A percentile compares a stretch with the other conserved stretches of the same genome.
phyloP scores from a whole-genome alignment of 2,797 vertebrate genomes.

The Hapalemur alaotrensis region DNA sequence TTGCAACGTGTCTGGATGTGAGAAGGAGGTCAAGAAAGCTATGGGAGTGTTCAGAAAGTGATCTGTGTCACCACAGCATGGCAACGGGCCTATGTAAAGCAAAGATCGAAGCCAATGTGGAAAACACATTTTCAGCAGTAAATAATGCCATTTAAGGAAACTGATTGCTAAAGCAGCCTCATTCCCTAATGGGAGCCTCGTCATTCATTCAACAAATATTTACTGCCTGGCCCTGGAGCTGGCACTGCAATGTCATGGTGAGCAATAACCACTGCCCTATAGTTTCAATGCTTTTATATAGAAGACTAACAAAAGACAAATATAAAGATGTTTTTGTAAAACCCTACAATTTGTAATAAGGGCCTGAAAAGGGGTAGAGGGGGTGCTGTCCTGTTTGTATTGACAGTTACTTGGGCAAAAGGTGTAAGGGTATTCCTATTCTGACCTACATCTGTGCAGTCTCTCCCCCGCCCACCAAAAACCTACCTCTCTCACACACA shows the following conservation, averaged over 20 bases:
- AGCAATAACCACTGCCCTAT: background rate
- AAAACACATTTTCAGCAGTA: slow-evolving; percentile 64
- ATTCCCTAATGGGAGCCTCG: slow-evolving; percentile 44
- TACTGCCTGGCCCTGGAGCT: background rate
- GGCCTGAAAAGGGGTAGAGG: background rate
- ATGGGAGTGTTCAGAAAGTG: background rate
- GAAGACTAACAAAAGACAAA: background rate
- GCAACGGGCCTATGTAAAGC: slow-evolving; percentile 44
- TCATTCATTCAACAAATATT: slow-evolving; percentile 55
- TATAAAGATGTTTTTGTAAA: background rate
- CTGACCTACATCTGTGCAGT: background rate
- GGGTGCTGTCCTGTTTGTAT: background rate
- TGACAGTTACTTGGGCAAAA: background rate
- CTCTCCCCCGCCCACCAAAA: background rate
- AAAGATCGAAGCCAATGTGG: slow-evolving; percentile 40
- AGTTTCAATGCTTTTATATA: background rate
- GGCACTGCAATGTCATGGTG: background rate
- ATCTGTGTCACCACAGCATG: background rate
- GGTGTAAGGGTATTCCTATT: background rate
- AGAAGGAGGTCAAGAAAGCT: slow-evolving; percentile 56
- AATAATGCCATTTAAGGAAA: slow-evolving; percentile 56
- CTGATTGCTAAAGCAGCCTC: slow-evolving; percentile 32
- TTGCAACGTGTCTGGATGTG: background rate
- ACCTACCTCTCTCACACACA: background rate
- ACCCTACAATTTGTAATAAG: background rate